Conservation (phyloP, 2,797 vertebrate species). For the Lithobates sylvaticus region DNA sequence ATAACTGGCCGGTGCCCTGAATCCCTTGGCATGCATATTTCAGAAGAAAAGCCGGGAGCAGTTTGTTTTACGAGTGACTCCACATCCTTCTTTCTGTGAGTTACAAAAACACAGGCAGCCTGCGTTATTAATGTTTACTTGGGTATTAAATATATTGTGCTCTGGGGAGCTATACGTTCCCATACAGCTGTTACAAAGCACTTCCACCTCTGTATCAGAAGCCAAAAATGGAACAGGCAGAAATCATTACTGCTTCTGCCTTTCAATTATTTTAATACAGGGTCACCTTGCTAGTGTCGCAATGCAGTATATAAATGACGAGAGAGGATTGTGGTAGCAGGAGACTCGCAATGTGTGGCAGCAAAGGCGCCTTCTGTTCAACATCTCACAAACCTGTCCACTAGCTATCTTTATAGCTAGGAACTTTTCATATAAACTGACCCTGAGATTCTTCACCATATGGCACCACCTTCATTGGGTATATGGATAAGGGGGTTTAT, state of each 20-base stretch:
- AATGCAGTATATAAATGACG: conserved; percentile 61
- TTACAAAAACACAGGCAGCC: conserved; percentile 63
- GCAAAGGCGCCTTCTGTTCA: conserved; percentile 28
- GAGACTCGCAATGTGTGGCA: conserved; percentile 40
- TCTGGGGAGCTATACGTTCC: conserved; percentile 59
- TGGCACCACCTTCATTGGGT: not conserved
- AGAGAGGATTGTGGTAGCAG: conserved; percentile 53
- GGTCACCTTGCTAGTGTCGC: conserved; percentile 63
- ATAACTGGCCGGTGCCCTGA: conserved; percentile 50
- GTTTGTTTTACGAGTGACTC: conserved; percentile 60
- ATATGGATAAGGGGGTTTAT: not conserved
- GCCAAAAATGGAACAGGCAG: conserved; percentile 61
- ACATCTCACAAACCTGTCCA: conserved; percentile 25
- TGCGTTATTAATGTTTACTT: conserved; percentile 63
- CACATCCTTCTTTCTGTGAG: conserved; percentile 57
- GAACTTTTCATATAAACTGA: not conserved
- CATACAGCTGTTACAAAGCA: conserved; percentile 62
- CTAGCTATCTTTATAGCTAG: not conserved
- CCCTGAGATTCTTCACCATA: not conserved
- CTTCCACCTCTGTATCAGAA: conserved; percentile 61
- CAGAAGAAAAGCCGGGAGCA: conserved; percentile 54
- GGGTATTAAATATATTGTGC: conserved; percentile 62
- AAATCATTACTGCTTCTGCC: conserved; percentile 61
- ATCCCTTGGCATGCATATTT: conserved; percentile 58
- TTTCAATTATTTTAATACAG: conserved; percentile 63